phyloP scores from a whole-genome alignment of 2,113 vertebrate species.

The Todiramphus saurophagus region DNA sequence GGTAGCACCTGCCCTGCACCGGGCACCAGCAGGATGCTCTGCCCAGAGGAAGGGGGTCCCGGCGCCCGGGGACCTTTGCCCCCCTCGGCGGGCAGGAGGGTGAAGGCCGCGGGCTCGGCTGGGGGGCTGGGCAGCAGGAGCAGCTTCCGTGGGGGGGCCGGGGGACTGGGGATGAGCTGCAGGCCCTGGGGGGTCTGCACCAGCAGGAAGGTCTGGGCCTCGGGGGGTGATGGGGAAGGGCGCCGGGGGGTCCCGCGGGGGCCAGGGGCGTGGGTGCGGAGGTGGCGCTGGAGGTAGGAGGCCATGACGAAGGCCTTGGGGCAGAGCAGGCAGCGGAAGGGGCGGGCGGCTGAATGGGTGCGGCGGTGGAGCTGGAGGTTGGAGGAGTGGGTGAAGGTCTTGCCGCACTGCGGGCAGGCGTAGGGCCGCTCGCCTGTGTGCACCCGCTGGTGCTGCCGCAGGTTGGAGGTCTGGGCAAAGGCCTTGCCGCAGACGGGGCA shows the following conservation, averaged over 20 bases:
- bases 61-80: neutral
- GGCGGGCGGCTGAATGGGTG: constrained; percentile 77
- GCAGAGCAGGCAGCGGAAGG: constrained; percentile 85
- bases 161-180: constrained; percentile 86
- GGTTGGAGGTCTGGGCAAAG: constrained; percentile 35
- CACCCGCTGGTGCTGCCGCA: neutral
- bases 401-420: constrained; percentile 54
- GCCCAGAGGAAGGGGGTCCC: rapidly evolving
- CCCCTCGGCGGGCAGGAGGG: constrained; percentile 54
- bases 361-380: neutral
- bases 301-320: constrained; percentile 90
- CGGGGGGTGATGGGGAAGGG: neutral
- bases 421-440: constrained; percentile 82
- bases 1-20: neutral
- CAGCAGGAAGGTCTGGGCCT: constrained; percentile 74
- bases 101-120: constrained; percentile 43
- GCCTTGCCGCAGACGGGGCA: constrained; percentile 40
- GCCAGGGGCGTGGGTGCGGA: constrained; percentile 66
- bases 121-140: constrained; percentile 63
- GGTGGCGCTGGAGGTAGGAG: constrained; percentile 90
- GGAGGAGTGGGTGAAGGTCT: constrained; percentile 47
- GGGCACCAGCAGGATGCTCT: constrained; percentile 23
- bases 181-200: constrained; percentile 85
- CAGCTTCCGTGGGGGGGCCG: constrained; percentile 63
- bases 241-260: neutral